These are phyloP conservation scores for Caretta caretta DNA, from an alignment of 2,113 vertebrate species.

Conservation along the genomic window DNA sequence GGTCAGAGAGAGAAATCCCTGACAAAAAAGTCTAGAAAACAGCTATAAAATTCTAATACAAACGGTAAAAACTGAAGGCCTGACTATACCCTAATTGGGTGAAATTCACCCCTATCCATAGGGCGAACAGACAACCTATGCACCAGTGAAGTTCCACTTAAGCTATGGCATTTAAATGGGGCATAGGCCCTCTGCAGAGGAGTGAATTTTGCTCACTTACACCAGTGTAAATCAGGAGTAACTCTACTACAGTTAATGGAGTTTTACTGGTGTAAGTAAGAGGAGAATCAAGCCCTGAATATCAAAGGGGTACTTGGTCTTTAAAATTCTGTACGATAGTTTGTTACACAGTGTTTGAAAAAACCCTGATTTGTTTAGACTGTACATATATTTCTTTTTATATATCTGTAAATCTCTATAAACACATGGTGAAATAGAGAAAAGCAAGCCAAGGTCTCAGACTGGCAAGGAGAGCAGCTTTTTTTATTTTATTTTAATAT, in stretches of 20 bases:
- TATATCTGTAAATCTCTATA: slow-evolving; percentile 54
- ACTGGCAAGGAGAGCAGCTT: slow-evolving; percentile 71
- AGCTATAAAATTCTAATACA: slow-evolving; percentile 18
- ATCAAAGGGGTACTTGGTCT: slow-evolving; percentile 44
- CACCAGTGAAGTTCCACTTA: background rate
- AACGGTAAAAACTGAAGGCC: background rate
- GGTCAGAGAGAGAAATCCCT: slow-evolving; percentile 24
- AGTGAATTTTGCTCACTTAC: background rate
- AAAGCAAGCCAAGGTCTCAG: slow-evolving; percentile 63
- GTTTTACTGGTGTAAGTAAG: background rate
- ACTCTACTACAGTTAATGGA: background rate
- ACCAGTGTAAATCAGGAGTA: fast-evolving
- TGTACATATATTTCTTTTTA: slow-evolving; percentile 50
- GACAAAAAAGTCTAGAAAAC: slow-evolving; percentile 32
- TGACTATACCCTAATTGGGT: background rate
- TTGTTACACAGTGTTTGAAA: slow-evolving; percentile 74
- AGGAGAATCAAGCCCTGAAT: slow-evolving; percentile 47
- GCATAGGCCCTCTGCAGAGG: background rate
- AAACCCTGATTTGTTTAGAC: slow-evolving; percentile 62
- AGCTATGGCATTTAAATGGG: background rate
- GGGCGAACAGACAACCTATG: background rate
- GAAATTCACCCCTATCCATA: background rate
- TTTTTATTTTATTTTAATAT: background rate
- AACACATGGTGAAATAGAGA: slow-evolving; percentile 38
- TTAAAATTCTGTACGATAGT: slow-evolving; percentile 33